Evolutionary conservation across 92 coral and sea anemone genomes (phyloP).

Genomic region (Porites rus): DNA sequence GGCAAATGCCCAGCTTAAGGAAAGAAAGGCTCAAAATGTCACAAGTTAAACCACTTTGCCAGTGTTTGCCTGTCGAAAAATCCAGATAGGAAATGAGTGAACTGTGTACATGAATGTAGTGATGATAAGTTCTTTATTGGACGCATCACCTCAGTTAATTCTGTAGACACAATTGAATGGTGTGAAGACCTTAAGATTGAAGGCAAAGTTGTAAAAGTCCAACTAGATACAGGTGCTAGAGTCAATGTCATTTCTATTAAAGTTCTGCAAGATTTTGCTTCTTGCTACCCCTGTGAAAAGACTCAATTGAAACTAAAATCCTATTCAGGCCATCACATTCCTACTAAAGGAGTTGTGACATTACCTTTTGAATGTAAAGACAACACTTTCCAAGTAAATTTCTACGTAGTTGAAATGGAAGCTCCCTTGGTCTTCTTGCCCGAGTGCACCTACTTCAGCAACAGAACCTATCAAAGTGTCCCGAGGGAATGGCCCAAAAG

Average conservation of each 20-base stretch:
- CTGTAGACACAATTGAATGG: slow-evolving; percentile 1
- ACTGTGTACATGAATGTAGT: slow-evolving; percentile 10
- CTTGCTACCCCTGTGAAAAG: neutral
- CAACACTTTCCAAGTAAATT: too few species aligned
- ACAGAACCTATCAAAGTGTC: neutral
- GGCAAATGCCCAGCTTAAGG: slow-evolving; percentile 54
- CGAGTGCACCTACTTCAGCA: slow-evolving; percentile 11
- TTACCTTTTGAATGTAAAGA: slow-evolving; percentile 30
- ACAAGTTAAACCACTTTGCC: slow-evolving; percentile 47
- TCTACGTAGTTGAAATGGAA: slow-evolving; percentile 33
- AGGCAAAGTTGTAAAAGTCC: slow-evolving; percentile 45
- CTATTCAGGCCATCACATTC: slow-evolving; percentile 17
- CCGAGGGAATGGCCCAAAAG: neutral
- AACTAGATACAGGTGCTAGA: slow-evolving; percentile 63
- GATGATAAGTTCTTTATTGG: slow-evolving; percentile 8
- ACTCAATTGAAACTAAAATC: slow-evolving; percentile 9
- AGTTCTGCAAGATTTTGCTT: neutral
- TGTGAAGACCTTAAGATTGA: slow-evolving; percentile 31
- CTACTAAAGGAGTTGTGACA: neutral
- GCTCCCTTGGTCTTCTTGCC: slow-evolving; percentile 31
- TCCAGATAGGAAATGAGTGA: slow-evolving; percentile 17
- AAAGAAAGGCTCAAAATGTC: slow-evolving; percentile 38
- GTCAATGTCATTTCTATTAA: slow-evolving; percentile 39
- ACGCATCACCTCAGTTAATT: neutral
- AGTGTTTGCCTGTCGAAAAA: slow-evolving; percentile 37